Evolutionary conservation across 2,113 vertebrate genomes (phyloP), one percentile per base, ranked within the genome.

Genomic region (Chloroceryle aenea): DNA sequence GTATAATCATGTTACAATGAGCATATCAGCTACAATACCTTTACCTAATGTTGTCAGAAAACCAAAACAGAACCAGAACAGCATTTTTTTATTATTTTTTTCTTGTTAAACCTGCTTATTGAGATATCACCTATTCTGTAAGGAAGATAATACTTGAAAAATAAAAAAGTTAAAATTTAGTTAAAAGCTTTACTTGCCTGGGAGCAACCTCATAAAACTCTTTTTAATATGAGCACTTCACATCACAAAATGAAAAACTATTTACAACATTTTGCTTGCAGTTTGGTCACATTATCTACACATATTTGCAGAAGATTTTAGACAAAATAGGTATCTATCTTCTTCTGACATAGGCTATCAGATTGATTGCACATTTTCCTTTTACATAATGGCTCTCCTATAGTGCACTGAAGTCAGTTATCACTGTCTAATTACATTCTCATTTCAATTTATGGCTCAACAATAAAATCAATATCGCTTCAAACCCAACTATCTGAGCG

Each of bases 221-320:
- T 95, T 96, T 98, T 98, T 97, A 98, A 98, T 98, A 97, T 98
- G 95, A 97, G 97, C 97, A 97, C 97, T 94, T 97, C 95, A 97
- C 95, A 93, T 97, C 97, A 97, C 97, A 98, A 97, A 98, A 97
- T 98, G 98, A 97, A 98, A 98, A 98, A 97, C 78, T 98, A 98
- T 98, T 97, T 98, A 97, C 98, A 98, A 91, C 86, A 76, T 89
- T 96, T 97, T 85, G 77, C 96, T 97, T 97, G 94, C 92, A 23
- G 76, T 95, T 94, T 85, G 97, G 97, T 91, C 97, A 97, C 92
- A 89, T 96, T 73, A 97, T 97, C 95, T 97, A 97, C 94, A 97
- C 92, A 96, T 93, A 95, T 92, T 59, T 90, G 76, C 87, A 87
- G 90, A 94, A 87, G 80, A 96, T 96, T 92, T 93, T 94, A 84